These are phyloP conservation scores for Drosophila histrio DNA, from an alignment of 2,888 invertebrate species.

Conservation along the genomic window DNA sequence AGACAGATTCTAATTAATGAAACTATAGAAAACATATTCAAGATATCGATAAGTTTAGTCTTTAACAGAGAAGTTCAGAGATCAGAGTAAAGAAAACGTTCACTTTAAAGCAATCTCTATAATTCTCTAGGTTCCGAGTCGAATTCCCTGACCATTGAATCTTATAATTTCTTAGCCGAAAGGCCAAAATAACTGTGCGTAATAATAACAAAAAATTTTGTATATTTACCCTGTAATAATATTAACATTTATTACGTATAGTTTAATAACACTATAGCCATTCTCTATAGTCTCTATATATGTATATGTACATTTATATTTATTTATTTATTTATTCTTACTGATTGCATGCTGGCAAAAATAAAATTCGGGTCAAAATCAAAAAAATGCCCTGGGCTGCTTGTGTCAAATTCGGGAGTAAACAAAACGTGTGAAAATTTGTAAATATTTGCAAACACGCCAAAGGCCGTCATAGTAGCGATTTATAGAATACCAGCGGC, in stretches of 20 bases:
- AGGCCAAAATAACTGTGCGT: too few relatives aligned
- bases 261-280: neutral
- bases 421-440: constrained; percentile 65
- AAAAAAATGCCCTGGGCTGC: constrained; percentile 24
- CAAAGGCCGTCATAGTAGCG: constrained; percentile 22
- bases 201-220: neutral
- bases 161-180: too few relatives aligned
- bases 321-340: constrained; percentile 3
- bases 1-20: constrained; percentile 1
- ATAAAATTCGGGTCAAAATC: constrained; percentile 36
- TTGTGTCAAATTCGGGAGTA: constrained; percentile 53
- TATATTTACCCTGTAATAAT: neutral
- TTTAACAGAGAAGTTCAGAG: too few relatives aligned
- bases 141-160: too few relatives aligned
- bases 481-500: constrained; percentile 25
- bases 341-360: constrained; percentile 1
- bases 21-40: neutral
- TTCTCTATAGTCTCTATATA: neutral
- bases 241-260: neutral
- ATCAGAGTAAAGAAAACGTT: too few relatives aligned
- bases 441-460: constrained; percentile 59
- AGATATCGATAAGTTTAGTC: neutral
- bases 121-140: too few relatives aligned
- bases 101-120: too few relatives aligned
- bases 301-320: neutral